Percentiles rank a stretch among this genome's conserved stretches.
phyloP scores from a whole-genome alignment of 2,797 vertebrate genomes.

The Acanthurus leucopareius region DNA sequence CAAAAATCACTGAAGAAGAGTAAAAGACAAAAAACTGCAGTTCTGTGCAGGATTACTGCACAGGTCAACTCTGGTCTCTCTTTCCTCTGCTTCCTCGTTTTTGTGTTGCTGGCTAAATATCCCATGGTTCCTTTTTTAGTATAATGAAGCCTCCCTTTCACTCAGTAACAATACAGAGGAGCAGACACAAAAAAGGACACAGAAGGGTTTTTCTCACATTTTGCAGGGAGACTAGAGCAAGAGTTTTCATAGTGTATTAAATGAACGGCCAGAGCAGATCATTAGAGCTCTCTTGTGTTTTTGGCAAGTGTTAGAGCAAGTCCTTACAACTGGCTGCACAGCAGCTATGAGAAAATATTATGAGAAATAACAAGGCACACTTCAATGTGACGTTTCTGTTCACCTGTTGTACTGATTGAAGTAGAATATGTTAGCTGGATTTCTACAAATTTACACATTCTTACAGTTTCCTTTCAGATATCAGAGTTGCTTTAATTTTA shows the following conservation, averaged over 20 bases:
- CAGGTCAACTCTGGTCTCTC: constrained; percentile 9
- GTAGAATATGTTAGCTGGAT: constrained; percentile 1
- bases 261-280: constrained; percentile 32
- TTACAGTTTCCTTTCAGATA: constrained; percentile 1
- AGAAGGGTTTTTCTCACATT: constrained; percentile 23
- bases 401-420: not conserved
- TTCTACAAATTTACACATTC: constrained; percentile 6
- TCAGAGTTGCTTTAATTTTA: constrained; percentile 1
- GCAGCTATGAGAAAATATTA: constrained; percentile 50
- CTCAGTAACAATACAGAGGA: constrained; percentile 4
- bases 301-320: constrained; percentile 41
- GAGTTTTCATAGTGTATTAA: constrained; percentile 16
- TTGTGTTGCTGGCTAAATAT: constrained; percentile 31
- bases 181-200: constrained; percentile 18
- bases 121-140: constrained; percentile 44
- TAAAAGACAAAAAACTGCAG: constrained; percentile 2
- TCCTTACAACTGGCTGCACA: constrained; percentile 48
- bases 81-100: constrained; percentile 24
- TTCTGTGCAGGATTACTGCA: constrained; percentile 26
- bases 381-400: not conserved
- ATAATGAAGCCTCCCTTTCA: constrained; percentile 25
- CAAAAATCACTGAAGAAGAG: not conserved
- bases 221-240: constrained; percentile 6
- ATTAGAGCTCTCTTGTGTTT: constrained; percentile 42
- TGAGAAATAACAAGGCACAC: not conserved